Evolutionary conservation across 2,888 invertebrate species (phyloP).

Genomic region (Corbicula japonica): DNA sequence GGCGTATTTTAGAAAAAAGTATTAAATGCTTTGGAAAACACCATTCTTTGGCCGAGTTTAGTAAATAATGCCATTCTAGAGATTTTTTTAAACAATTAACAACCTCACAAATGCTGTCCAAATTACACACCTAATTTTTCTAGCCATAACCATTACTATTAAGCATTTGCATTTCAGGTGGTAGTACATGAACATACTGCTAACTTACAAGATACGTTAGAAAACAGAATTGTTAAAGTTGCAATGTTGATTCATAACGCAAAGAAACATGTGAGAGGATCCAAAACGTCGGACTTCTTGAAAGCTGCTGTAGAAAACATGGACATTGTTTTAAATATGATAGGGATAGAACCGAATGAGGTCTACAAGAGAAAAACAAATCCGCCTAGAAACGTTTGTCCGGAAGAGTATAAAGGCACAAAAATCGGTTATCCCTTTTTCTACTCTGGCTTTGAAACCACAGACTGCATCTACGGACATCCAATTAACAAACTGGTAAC

Average conservation of each 20-base stretch:
- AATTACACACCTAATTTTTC: too few species aligned
- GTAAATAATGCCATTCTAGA: too few species aligned
- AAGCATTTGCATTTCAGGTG: too few species aligned
- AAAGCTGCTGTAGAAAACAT: conserved; percentile 25
- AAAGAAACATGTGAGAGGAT: conserved; percentile 54
- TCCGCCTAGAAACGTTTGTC: conserved; percentile 54
- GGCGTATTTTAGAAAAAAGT: too few species aligned
- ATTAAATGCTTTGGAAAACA: too few species aligned
- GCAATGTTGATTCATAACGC: conserved; percentile 42
- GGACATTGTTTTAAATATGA: conserved; percentile 11
- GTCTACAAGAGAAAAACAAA: neutral
- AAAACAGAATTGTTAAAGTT: too few species aligned
- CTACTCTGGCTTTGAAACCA: conserved; percentile 65
- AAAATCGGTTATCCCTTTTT: conserved; percentile 69
- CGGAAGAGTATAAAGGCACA: conserved; percentile 66
- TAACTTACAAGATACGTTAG: too few species aligned
- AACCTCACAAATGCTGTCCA: too few species aligned
- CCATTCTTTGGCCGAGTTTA: too few species aligned
- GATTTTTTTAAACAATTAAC: too few species aligned
- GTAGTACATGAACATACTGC: too few species aligned
- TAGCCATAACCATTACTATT: too few species aligned
- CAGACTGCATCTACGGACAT: conserved; percentile 39
- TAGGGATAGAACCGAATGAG: conserved; percentile 10
- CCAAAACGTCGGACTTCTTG: conserved; percentile 55
- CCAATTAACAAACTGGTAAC: conserved; percentile 50